Evolutionary conservation across 2,797 vertebrate species (phyloP), one percentile per base, ranked within the genome.

Genomic region (Sciurus vulgaris): DNA sequence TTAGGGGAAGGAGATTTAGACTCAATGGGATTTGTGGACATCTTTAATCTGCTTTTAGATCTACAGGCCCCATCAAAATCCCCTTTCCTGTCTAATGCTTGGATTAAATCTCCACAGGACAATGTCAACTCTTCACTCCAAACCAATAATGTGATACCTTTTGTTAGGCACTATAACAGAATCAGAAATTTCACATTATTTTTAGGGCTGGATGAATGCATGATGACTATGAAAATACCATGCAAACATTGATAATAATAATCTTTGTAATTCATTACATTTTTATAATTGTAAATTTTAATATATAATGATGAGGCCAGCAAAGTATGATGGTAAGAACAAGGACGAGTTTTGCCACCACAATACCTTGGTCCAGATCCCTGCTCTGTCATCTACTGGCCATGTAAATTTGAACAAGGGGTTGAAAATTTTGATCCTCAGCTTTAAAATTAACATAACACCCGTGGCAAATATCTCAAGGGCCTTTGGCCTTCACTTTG

Each of bases 81-180:
- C 9, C 59, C 83, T 78, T 74, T 69, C 30, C 7, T 77, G 56
- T 24, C 86, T n/a, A n/a, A 35, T 9, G 30, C 15, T 74, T 38
- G n/a, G n/a, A 22, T 70, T 63, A 35, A 69, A n/a, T 86, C 3
- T 26, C 56, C 26, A 8, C 8, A 2, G 24, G 8, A 30, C 5
- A 12, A 30, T 30, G 9, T 35, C 28, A 8, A 26, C 4, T 69
- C 73, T 44, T 77, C n/a, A 65, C 67, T 22, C 1, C 7, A 26
- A 44, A 7, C 47, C 10, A 18, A 4, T 24, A n/a, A 67, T 1
- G 0, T 3, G 10, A 17, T 3, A 11, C 10, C 13, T 26, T 15
- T 76, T 59, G 30, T 24, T 9, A 63, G 51, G 38, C 65, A 33
- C 28, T 24, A 0, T 44, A 70, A 26, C 47, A 13, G 30, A 47